Evolutionary conservation across 2,113 vertebrate species (phyloP), one percentile per base, ranked within the genome.

Genomic region (Syngnathoides biaculeatus): DNA sequence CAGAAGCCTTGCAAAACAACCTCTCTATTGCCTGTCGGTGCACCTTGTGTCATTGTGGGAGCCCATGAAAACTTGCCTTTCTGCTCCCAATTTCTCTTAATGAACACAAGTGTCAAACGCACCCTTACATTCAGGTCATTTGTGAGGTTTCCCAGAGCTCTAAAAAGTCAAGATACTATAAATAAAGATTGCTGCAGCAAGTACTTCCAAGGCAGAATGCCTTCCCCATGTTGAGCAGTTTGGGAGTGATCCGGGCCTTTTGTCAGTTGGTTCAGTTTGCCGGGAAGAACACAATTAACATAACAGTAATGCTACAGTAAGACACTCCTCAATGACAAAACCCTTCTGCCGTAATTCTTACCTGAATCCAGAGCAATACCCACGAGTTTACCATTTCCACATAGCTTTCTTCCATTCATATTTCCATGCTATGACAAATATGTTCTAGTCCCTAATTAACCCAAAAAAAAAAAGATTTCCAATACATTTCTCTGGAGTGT

Each of bases 41-140:
- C 55, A 74, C 80, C 68, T 70, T 68, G 39, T 79, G 76, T 81
- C 82, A 78, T 80, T 83, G n/a, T 85, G 83, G 80, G 86, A 87
- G 81, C 74, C 75, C 68, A 84, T 72, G 82, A 81, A 85, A 83
- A 78, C 74, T 74, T 85, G 58, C 72, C 67, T 85, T 76, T 67
- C 82, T 79, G 67, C 79, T 89, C 79, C 69, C 70, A 59, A 67
- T 88, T 86, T 81, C 77, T 88, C 86, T 88, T 93, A 89, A 92
- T 91, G 90, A 92, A 88, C 86, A 85, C 85, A 83, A 78, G 86
- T 92, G 90, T 92, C 89, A 91, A 79, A 83, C 74, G 77, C 71
- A 69, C 84, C 84, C 80, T 84, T 81, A 79, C 57, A 80, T 84
- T 71, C 60, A 50, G 84, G 75, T 81, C 88, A 87, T 86, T 77